Evolutionary conservation across 2,888 invertebrate genomes (phyloP), one percentile per base, ranked within the genome.

Genomic region (Toxonevra muliebris): DNA sequence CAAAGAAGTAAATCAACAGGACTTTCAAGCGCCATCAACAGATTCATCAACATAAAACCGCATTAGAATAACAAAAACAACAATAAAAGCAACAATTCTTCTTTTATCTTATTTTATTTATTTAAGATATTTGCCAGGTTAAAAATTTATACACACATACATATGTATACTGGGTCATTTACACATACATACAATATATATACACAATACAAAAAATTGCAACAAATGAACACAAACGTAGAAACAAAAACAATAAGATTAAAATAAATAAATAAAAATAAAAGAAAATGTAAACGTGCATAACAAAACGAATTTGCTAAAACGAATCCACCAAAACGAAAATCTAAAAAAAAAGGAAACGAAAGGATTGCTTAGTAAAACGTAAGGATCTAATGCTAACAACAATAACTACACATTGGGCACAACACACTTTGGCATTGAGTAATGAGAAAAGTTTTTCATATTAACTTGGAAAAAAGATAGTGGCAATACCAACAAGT

Each of bases 361-460:
- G 10, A 54, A 54, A 15, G 54, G 54, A 15, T 54, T 54, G 15
- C 54, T 19, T 17, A 17, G 54, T 3, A 17, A 17, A 54, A 12
- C 54, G 15, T n/a, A n/a, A 48, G 50, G 50, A 48, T 30, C 2
- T 30, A 30, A 48, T 48, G 15, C 19, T 54, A 50, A 50, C 61
- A 57, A 57, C 12, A 20, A 40, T 40, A 57, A 30, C 57, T 13
- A 57, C 50, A 45, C 12, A 41, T 19, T 42, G 54, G n/a, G 66
- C 48, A 48, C 48, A 48, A 48, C 48, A 48, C 48, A 48, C 11
- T 48, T 59, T 73, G 73, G 76, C 80, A 78, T 76, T 79, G 78
- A 79, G 78, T 80, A 80, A 79, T 80, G 78, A 77, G 79, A 78
- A 80, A 79, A 80, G 76, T 78, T 79, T 75, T 75, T 75, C 75